Evolutionary conservation across 2,113 vertebrate species (phyloP).

Genomic region (Marcusenius ussheri): DNA sequence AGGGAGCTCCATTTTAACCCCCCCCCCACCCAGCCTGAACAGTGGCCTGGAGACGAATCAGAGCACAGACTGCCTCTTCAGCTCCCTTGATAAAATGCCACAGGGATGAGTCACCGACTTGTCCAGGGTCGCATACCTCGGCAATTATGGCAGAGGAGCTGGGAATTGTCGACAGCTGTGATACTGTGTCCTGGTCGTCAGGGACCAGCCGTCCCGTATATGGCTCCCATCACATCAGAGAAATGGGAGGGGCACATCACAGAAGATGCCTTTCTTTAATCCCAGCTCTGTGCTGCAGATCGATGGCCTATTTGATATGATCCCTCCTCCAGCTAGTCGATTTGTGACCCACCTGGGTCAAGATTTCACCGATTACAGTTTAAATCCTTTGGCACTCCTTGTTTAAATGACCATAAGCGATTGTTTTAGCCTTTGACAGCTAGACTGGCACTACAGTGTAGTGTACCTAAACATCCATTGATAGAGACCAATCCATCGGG

Average conservation of each 20-base stretch:
- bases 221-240: conserved; percentile 26
- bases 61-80: conserved; percentile 43
- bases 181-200: conserved; percentile 46
- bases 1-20: background rate
- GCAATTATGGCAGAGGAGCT: conserved; percentile 44
- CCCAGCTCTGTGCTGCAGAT: conserved; percentile 26
- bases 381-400: background rate
- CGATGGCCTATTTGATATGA: conserved; percentile 36
- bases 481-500: background rate
- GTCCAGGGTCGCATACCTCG: conserved; percentile 48
- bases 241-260: conserved; percentile 42
- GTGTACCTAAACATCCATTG: background rate
- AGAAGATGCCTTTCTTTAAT: conserved; percentile 50
- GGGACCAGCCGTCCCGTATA: conserved; percentile 32
- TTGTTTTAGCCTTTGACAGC: background rate
- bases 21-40: background rate
- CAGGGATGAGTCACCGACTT: conserved; percentile 48
- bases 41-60: background rate
- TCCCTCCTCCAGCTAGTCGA: conserved; percentile 20
- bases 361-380: background rate
- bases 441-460: background rate
- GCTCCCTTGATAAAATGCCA: conserved; percentile 42
- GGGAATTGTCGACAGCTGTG: conserved; percentile 32
- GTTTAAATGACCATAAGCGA: background rate
- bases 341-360: conserved; percentile 37